A percentile compares a stretch with the other conserved stretches of the same genome.
Evolutionary conservation across 2,113 vertebrate species (phyloP).

Genomic region (Tetraodon nigroviridis): DNA sequence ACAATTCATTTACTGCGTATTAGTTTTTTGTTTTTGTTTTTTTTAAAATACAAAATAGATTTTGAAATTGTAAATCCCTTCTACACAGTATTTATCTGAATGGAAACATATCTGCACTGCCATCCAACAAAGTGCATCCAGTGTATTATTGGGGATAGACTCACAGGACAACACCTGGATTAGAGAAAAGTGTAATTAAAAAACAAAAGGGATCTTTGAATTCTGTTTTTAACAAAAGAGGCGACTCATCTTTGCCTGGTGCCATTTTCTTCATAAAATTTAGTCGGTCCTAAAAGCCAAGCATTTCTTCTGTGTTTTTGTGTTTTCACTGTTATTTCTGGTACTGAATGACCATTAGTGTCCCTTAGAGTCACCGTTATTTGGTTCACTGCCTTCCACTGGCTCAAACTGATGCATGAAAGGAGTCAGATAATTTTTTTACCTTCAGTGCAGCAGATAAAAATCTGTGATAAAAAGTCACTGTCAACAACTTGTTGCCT

Average conservation of each 20-base stretch:
- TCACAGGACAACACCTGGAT: not conserved
- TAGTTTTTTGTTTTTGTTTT: too few species aligned
- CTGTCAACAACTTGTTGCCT: constrained; percentile 26
- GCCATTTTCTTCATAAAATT: constrained; percentile 27
- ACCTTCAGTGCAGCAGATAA: constrained; percentile 22
- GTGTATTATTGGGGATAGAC: too few species aligned
- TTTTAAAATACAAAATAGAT: too few species aligned
- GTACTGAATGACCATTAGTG: constrained; percentile 43
- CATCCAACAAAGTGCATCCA: too few species aligned
- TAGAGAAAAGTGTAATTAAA: not conserved
- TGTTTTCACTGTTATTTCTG: constrained; percentile 50
- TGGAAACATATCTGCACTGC: too few species aligned
- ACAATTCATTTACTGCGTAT: too few species aligned
- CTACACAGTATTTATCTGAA: too few species aligned
- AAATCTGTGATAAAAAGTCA: constrained; percentile 43
- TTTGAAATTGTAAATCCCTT: too few species aligned
- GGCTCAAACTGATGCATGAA: constrained; percentile 29
- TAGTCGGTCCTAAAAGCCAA: constrained; percentile 26
- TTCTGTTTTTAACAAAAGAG: constrained; percentile 13
- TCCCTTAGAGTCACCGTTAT: constrained; percentile 61
- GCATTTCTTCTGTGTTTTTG: constrained; percentile 28
- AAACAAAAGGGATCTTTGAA: not conserved
- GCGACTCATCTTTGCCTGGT: not conserved
- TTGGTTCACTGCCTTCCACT: constrained; percentile 41
- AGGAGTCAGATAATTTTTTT: constrained; percentile 35